These are phyloP conservation scores for Drosophila nigritarsus DNA, from an alignment of 2,888 invertebrate genomes.

Conservation along the genomic window DNA sequence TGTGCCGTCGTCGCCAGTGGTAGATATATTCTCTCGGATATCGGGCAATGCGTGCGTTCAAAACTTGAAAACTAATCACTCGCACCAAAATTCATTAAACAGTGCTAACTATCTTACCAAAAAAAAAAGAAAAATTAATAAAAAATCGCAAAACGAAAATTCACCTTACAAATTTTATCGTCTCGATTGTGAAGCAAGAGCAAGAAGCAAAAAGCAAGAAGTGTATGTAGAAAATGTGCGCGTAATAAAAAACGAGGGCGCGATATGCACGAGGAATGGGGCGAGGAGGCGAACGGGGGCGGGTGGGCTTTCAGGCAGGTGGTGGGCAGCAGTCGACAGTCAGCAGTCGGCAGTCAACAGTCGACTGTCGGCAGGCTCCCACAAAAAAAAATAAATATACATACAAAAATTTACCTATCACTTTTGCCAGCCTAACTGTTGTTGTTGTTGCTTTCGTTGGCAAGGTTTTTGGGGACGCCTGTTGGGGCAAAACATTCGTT, in stretches of 20 bases:
- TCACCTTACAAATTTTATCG: slow-evolving; percentile 35
- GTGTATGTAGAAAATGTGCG: slow-evolving; percentile 78
- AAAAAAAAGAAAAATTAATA: slow-evolving; percentile 14
- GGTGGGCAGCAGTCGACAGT: slow-evolving; percentile 35
- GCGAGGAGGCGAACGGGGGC: slow-evolving; percentile 11
- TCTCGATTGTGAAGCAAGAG: slow-evolving; percentile 54
- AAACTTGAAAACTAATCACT: slow-evolving; percentile 73
- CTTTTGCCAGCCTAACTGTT: slow-evolving; percentile 44
- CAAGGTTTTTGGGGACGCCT: slow-evolving; percentile 70
- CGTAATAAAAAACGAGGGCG: slow-evolving; percentile 80
- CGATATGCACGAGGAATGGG: slow-evolving; percentile 69
- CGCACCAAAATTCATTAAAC: slow-evolving; percentile 38
- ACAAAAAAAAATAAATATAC: slow-evolving; percentile 68
- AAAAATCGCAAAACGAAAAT: slow-evolving; percentile 35
- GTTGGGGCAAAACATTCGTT: slow-evolving; percentile 47
- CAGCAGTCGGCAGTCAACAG: slow-evolving; percentile 31
- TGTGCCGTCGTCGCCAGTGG: slow-evolving; percentile 75
- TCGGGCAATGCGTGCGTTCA: slow-evolving; percentile 71
- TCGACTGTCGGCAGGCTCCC: slow-evolving; percentile 56
- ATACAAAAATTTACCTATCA: slow-evolving; percentile 73
- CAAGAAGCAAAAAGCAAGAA: slow-evolving; percentile 29
- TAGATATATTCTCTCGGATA: slow-evolving; percentile 63
- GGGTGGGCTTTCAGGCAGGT: slow-evolving; percentile 15
- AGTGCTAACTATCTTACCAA: slow-evolving; percentile 39
- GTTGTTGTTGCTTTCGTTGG: slow-evolving; percentile 52